Evolutionary conservation across 2,113 vertebrate species (phyloP), one percentile per base, ranked within the genome.

Genomic region (Anseranas semipalmata): DNA sequence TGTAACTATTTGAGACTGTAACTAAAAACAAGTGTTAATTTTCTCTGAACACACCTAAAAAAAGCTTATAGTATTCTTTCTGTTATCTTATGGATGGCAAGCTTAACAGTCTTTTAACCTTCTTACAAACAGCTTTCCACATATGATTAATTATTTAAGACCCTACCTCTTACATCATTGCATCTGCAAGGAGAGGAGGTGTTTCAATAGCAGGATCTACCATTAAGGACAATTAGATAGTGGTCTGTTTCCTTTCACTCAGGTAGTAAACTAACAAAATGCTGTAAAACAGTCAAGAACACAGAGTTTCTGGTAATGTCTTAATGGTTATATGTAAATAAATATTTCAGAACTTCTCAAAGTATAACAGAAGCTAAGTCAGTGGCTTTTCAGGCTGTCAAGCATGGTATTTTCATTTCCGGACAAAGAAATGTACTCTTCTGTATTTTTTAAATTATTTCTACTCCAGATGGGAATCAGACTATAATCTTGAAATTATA

Each of bases 111-210:
- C 72, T 76, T 83, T 91, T 87, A 97, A 88, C 91, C 67, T 87
- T 66, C 71, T 93, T 95, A 93, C 92, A 93, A 97, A 84, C 66
- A 94, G 78, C 58, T 93, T 95, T 94, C 90, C 71, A 84, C 6
- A 9, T 52, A 52, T 73, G 55, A 90, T 92, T 94, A 86, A 96
- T 92, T 96, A 97, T 96, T 97, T 95, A 97, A 90, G 80, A 87
- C 33, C 71, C 50, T 93, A 9, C 4, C 89, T 87, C 75, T 94
- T 97, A 94, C 56, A 97, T 72, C 62, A 85, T 48, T 94, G 53
- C 74, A 85, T 93, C 94, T 39, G 91, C 92, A 93, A 95, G 85
- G 78, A 92, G 52, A 96, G 63, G 73, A 93, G 92, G 56, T 80
- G 79, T 87, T 96, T 63, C 80, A 71, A 90, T 46, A 85, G 81